Evolutionary conservation across 2,113 vertebrate genomes (phyloP).

Genomic region (Peucedramus taeniatus): DNA sequence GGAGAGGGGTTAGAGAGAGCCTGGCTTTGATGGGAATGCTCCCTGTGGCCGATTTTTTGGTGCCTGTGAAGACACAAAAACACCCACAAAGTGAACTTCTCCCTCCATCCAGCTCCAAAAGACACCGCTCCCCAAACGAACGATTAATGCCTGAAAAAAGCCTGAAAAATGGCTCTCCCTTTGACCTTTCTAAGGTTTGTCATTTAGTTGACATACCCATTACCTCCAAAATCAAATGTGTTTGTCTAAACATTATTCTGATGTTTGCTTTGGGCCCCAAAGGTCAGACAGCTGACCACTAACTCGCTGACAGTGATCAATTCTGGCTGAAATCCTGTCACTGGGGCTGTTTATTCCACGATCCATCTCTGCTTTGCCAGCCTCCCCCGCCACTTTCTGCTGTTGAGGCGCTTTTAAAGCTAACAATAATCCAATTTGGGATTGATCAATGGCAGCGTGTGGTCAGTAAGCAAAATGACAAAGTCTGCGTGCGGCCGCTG

Average conservation of each 20-base stretch:
- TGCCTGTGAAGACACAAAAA: background rate
- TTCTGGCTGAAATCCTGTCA: slow-evolving; percentile 77
- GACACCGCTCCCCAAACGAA: slow-evolving; percentile 60
- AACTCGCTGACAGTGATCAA: slow-evolving; percentile 84
- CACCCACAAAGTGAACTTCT: background rate
- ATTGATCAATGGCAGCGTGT: slow-evolving; percentile 81
- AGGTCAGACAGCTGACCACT: slow-evolving; percentile 82
- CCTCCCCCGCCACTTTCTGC: slow-evolving; percentile 80
- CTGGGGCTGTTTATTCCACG: slow-evolving; percentile 78
- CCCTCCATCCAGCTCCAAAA: background rate
- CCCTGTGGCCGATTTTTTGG: background rate
- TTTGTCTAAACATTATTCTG: slow-evolving; percentile 88
- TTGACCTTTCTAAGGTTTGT: slow-evolving; percentile 83
- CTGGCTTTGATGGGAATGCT: background rate
- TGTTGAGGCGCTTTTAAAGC: slow-evolving; percentile 84
- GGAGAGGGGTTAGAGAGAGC: background rate
- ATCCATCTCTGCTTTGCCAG: slow-evolving; percentile 80
- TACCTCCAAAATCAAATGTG: slow-evolving; percentile 86
- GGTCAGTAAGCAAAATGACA: slow-evolving; percentile 80
- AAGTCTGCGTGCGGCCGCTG: slow-evolving; percentile 68
- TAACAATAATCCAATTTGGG: slow-evolving; percentile 87
- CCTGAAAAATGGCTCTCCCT: slow-evolving; percentile 83
- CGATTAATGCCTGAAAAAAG: slow-evolving; percentile 74
- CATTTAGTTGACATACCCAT: slow-evolving; percentile 85
- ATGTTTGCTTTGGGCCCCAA: slow-evolving; percentile 77